phyloP scores from a whole-genome alignment of 2,888 invertebrate genomes.

The Hermaeophaga mercurialis region DNA sequence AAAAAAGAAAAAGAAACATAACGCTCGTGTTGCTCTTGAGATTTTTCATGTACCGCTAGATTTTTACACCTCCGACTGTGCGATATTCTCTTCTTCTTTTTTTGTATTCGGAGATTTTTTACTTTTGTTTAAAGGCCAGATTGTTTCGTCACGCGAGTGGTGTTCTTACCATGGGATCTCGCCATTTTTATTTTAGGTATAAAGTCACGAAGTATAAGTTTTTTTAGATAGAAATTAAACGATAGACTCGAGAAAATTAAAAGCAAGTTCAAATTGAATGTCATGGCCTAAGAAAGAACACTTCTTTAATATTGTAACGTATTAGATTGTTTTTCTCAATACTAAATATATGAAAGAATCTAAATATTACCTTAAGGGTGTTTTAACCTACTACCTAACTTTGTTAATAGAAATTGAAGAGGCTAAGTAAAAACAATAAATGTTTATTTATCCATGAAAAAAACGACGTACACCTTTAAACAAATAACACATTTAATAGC shows the following conservation, averaged over 20 bases:
- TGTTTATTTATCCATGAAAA: too few relatives aligned
- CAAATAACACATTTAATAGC: too few relatives aligned
- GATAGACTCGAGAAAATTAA: neutral
- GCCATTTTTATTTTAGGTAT: slow-evolving; percentile 11
- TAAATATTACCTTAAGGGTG: too few relatives aligned
- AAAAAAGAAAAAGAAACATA: slow-evolving; percentile 12
- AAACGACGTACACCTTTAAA: too few relatives aligned
- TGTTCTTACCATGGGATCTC: slow-evolving; percentile 7
- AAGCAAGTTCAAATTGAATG: neutral
- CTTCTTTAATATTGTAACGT: too few relatives aligned
- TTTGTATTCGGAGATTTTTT: neutral
- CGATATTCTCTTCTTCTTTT: slow-evolving; percentile 23
- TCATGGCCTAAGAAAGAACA: neutral
- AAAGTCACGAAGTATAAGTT: neutral
- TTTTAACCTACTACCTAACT: too few relatives aligned
- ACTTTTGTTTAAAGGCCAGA: slow-evolving; percentile 7
- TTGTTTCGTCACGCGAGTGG: slow-evolving; percentile 15
- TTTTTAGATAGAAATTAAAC: neutral
- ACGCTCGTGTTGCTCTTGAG: slow-evolving; percentile 22
- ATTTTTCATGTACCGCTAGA: slow-evolving; percentile 30
- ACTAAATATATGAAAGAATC: too few relatives aligned
- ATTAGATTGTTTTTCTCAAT: too few relatives aligned
- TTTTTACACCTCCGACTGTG: slow-evolving; percentile 32
- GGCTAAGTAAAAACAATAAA: too few relatives aligned
- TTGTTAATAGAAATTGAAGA: too few relatives aligned